phyloP scores from a whole-genome alignment of 2,888 invertebrate species.

The Allacma fusca region DNA sequence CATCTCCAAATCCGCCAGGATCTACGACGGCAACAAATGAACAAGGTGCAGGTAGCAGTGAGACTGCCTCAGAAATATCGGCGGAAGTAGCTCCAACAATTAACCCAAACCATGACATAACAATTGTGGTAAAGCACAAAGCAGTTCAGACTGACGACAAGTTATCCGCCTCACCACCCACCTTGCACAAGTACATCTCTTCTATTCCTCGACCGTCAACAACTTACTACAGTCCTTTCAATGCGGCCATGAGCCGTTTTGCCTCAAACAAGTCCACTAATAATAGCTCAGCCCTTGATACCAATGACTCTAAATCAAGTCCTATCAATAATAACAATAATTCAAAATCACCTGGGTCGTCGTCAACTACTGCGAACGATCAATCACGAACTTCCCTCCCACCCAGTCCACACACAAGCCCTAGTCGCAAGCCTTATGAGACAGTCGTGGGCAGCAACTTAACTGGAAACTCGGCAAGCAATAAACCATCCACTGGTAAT shows the following conservation, averaged over 20 bases:
- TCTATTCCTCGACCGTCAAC: slow-evolving; percentile 58
- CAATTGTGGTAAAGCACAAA: slow-evolving; percentile 54
- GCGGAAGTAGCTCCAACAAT: slow-evolving; percentile 50
- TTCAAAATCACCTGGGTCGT: slow-evolving; percentile 13
- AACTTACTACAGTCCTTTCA: slow-evolving; percentile 51
- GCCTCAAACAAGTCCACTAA: slow-evolving; percentile 23
- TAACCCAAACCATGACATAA: slow-evolving; percentile 49
- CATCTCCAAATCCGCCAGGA: slow-evolving; percentile 50
- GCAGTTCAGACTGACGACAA: slow-evolving; percentile 59
- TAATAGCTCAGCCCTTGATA: slow-evolving; percentile 13
- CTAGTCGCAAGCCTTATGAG: slow-evolving; percentile 21
- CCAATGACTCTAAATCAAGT: slow-evolving; percentile 37
- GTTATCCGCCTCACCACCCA: slow-evolving; percentile 28
- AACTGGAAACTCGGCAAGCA: neutral
- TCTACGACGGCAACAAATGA: neutral
- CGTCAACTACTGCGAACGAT: neutral
- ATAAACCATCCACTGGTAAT: slow-evolving; percentile 13
- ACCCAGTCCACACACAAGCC: slow-evolving; percentile 13
- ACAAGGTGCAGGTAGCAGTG: neutral
- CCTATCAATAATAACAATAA: slow-evolving; percentile 44
- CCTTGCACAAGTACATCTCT: slow-evolving; percentile 44
- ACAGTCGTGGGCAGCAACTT: neutral
- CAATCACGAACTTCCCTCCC: neutral
- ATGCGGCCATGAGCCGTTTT: slow-evolving; percentile 49
- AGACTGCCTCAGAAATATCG: slow-evolving; percentile 47